phyloP scores from a whole-genome alignment of 2,888 invertebrate genomes.

The Cremastobaeus sp. region DNA sequence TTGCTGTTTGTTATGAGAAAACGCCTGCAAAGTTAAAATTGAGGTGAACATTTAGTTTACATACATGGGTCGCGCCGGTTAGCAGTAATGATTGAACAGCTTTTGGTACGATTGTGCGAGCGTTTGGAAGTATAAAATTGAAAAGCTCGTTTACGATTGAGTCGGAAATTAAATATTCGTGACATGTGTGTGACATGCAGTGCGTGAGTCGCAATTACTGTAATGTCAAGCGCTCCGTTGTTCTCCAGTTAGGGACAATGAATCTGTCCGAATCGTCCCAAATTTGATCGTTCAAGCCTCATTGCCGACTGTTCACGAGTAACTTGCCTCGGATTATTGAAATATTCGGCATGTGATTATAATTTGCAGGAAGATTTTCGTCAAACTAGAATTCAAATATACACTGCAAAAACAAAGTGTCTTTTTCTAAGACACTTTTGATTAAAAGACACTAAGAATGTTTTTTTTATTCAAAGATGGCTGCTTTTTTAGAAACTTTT shows the following conservation, averaged over 20 bases:
- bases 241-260: constrained; percentile 74
- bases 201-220: constrained; percentile 66
- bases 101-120: background rate
- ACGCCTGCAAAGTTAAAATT: too few relatives aligned
- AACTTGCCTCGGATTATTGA: constrained; percentile 19
- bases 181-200: constrained; percentile 38
- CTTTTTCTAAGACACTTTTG: too few relatives aligned
- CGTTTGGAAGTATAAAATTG: constrained; percentile 10
- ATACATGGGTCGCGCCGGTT: background rate
- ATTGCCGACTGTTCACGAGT: constrained; percentile 60
- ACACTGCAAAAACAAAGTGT: too few relatives aligned
- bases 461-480: too few relatives aligned
- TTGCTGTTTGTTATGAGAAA: too few relatives aligned
- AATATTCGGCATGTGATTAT: background rate
- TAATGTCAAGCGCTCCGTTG: constrained; percentile 72
- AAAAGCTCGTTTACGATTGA: constrained; percentile 12
- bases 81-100: background rate
- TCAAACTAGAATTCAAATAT: too few relatives aligned
- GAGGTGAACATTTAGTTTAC: background rate
- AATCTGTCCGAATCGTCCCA: constrained; percentile 71
- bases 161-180: constrained; percentile 53
- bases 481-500: too few relatives aligned
- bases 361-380: too few relatives aligned
- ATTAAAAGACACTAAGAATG: too few relatives aligned
- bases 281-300: constrained; percentile 69